Evolutionary conservation across 2,888 invertebrate species (phyloP).

Genomic region (Zygaena filipendulae): DNA sequence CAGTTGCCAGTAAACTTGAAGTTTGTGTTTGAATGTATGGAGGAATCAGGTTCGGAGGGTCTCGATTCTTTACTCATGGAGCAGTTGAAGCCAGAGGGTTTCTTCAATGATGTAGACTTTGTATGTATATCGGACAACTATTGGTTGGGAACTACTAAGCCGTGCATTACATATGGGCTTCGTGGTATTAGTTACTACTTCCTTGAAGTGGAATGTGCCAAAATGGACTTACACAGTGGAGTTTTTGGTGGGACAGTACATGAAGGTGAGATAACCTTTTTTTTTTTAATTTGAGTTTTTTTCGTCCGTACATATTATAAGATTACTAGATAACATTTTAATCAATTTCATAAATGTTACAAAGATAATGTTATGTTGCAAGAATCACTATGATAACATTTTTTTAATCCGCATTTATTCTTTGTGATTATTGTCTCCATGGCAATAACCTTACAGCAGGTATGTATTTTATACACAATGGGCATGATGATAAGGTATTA

Average conservation of each 20-base stretch:
- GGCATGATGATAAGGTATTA: too few relatives aligned
- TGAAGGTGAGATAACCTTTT: constrained; percentile 56
- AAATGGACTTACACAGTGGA: constrained; percentile 96
- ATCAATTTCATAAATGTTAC: too few relatives aligned
- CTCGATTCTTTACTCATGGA: constrained; percentile 83
- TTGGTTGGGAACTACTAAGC: constrained; percentile 97
- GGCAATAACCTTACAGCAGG: too few relatives aligned
- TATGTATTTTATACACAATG: too few relatives aligned
- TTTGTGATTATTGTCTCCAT: too few relatives aligned
- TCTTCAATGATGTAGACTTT: constrained; percentile 87
- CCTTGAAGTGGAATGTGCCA: constrained; percentile 87
- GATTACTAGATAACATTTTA: too few relatives aligned
- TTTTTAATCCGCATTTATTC: background rate
- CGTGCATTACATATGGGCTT: constrained; percentile 96
- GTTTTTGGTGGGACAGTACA: constrained; percentile 93
- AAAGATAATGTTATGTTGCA: too few relatives aligned
- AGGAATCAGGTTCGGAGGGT: constrained; percentile 97
- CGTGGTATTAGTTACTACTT: constrained; percentile 94
- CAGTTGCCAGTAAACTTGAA: constrained; percentile 80
- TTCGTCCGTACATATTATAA: too few relatives aligned
- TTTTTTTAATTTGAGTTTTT: too few relatives aligned
- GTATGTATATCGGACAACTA: constrained; percentile 99
- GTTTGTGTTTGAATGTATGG: constrained; percentile 98
- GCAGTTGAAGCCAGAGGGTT: constrained; percentile 70
- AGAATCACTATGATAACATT: too few relatives aligned